Conservation (phyloP, 2,797 vertebrate genomes). For the Hydrocynus forskahlii region DNA sequence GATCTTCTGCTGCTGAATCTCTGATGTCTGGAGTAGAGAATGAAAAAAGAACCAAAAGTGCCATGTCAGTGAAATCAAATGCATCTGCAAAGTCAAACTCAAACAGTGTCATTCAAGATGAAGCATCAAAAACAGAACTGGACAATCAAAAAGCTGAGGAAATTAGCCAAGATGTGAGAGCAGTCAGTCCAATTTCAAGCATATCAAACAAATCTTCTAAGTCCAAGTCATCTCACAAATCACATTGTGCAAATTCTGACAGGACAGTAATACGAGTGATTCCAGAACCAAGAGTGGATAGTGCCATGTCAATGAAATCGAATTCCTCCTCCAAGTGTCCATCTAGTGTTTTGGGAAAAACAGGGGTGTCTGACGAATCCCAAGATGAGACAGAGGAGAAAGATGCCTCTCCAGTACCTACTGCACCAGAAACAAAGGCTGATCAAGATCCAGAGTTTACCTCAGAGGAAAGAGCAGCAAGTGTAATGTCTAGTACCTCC, state of each 20-base stretch:
- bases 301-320: slow-evolving; percentile 60
- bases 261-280: slow-evolving; percentile 38
- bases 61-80: slow-evolving; percentile 65
- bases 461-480: slow-evolving; percentile 14
- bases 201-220: slow-evolving; percentile 38
- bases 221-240: slow-evolving; percentile 36
- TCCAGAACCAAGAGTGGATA: slow-evolving; percentile 54
- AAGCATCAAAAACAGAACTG: slow-evolving; percentile 45
- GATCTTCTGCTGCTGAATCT: slow-evolving; percentile 43
- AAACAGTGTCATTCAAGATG: slow-evolving; percentile 59
- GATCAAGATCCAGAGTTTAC: slow-evolving; percentile 15
- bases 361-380: slow-evolving; percentile 58
- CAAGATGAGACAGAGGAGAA: background rate
- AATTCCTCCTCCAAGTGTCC: slow-evolving; percentile 20
- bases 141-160: slow-evolving; percentile 32
- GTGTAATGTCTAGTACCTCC: slow-evolving; percentile 34
- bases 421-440: slow-evolving; percentile 7
- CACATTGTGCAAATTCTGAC: slow-evolving; percentile 58
- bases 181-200: slow-evolving; percentile 42
- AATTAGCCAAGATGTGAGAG: slow-evolving; percentile 32
- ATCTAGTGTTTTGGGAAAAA: background rate
- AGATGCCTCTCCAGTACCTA: background rate
- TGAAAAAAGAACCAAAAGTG: slow-evolving; percentile 60
- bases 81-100: slow-evolving; percentile 63
- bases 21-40: slow-evolving; percentile 44